Evolutionary conservation across 2,888 invertebrate species (phyloP).

Genomic region (Euproctis similis): DNA sequence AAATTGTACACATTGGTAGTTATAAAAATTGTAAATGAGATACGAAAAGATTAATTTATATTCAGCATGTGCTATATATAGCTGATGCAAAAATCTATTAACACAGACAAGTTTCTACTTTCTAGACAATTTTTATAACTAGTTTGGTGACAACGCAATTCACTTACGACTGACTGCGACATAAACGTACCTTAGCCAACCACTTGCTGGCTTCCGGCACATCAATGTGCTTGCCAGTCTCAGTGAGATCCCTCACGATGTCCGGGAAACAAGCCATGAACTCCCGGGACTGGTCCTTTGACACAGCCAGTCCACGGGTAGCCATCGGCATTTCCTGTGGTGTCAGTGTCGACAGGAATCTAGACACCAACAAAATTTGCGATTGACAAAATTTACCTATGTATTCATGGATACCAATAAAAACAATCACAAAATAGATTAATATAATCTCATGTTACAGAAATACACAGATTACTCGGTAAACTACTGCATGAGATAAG

Average conservation of each 20-base stretch:
- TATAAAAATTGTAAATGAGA: constrained; percentile 14
- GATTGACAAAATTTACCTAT: constrained; percentile 7
- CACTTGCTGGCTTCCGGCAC: constrained; percentile 87
- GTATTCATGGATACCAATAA: too few species aligned
- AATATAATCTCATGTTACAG: too few species aligned
- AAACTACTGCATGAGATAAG: too few species aligned
- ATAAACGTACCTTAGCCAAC: constrained; percentile 81
- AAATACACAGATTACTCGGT: too few species aligned
- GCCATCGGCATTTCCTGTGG: constrained; percentile 77
- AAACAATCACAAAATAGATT: too few species aligned
- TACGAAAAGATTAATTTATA: constrained; percentile 2
- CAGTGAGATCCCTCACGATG: constrained; percentile 87
- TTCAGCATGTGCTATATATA: constrained; percentile 8
- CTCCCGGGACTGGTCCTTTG: constrained; percentile 89
- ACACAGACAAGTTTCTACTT: constrained; percentile 22
- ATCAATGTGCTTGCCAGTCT: constrained; percentile 83
- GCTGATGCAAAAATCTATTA: constrained; percentile 18
- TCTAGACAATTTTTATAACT: constrained; percentile 25
- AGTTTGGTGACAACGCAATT: constrained; percentile 22
- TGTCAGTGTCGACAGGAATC: constrained; percentile 78
- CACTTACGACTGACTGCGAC: constrained; percentile 38
- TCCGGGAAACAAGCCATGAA: constrained; percentile 93
- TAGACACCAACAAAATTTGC: constrained; percentile 42
- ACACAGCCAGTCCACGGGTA: constrained; percentile 78
- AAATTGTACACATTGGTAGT: constrained; percentile 5